Evolutionary conservation across 2,797 vertebrate genomes (phyloP).

Genomic region (Selene dorsalis): DNA sequence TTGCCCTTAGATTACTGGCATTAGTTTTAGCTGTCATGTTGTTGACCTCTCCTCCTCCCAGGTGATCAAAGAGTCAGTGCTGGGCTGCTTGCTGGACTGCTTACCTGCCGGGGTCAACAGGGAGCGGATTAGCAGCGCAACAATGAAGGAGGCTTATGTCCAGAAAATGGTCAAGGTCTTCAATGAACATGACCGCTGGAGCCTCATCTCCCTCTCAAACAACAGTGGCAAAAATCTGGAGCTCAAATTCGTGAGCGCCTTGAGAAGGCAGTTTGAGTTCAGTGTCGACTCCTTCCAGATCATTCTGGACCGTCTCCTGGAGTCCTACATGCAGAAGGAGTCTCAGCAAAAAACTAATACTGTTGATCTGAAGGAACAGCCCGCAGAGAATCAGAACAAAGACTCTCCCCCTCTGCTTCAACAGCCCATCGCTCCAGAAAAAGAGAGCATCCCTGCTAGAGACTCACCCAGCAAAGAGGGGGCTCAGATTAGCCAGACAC

Average conservation of each 20-base stretch:
- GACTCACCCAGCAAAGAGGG: slow-evolving; percentile 32
- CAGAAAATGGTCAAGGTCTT: slow-evolving; percentile 99
- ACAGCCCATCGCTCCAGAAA: slow-evolving; percentile 40
- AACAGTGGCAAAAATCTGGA: slow-evolving; percentile 98
- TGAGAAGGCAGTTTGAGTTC: slow-evolving; percentile 96
- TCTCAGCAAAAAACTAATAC: slow-evolving; percentile 63
- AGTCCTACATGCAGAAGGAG: slow-evolving; percentile 87
- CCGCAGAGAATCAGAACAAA: slow-evolving; percentile 51
- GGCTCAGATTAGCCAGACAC: slow-evolving; percentile 24
- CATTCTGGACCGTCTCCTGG: slow-evolving; percentile 90
- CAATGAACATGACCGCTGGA: slow-evolving; percentile 93
- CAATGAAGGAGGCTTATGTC: slow-evolving; percentile 96
- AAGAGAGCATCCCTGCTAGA: slow-evolving; percentile 42
- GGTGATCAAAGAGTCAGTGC: slow-evolving; percentile 93
- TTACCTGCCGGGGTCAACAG: slow-evolving; percentile 94
- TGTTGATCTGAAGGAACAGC: slow-evolving; percentile 62
- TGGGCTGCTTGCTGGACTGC: slow-evolving; percentile 92
- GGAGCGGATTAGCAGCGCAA: slow-evolving; percentile 92
- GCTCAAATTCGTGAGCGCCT: slow-evolving; percentile 92
- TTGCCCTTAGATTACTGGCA: slow-evolving; percentile 22
- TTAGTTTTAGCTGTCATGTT: slow-evolving; percentile 56
- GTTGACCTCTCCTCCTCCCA: slow-evolving; percentile 79
- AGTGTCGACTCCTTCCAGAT: slow-evolving; percentile 99
- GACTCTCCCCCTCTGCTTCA: slow-evolving; percentile 39
- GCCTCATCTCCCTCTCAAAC: slow-evolving; percentile 97